Base-by-base conservation (phyloP, 1,140 invertebrate genomes). In the Trachymyrmex cornetzi region DNA sequence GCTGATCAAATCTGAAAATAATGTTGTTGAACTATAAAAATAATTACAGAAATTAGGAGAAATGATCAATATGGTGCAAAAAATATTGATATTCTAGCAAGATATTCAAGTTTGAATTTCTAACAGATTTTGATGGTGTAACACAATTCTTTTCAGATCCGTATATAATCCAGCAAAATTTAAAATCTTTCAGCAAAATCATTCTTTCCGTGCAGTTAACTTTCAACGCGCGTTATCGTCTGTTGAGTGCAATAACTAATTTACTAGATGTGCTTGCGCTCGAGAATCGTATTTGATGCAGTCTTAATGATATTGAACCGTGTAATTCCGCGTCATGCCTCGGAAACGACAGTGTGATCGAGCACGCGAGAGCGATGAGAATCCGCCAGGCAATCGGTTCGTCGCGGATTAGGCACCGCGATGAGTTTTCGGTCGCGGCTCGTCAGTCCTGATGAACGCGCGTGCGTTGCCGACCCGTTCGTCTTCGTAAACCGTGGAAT, bases 221-320 rank as follows among this genome's bases (percentile, higher is more conserved):
- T 71, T 19, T 53, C 12, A n/a, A 30, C 48, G 48, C 48, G 48
- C 11, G n/a, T 44, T 38, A 69, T 22, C 55, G 7, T 48, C 48
- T 24, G 53, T 55, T 53, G 30, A 27, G 16, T 59, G 57, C 81
- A 86, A 89, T 79, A 84, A 74, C 85, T 38, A 72, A 79, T 91
- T 82, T 66, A 44, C 57, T 86, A 89, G 59, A 77, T 63, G 16
- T 11, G 19, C 67, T 57, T 27, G 11, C 24, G 22, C n/a, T 27
- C 34, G 50, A 2, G 38, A 77, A 80, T 86, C 38, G 50, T 89
- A 86, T 86, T 81, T 19, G 50, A 38, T 57, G 34, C 24, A 79
- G 82, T 89, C 77, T 77, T 79, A 80, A 90, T 85, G 90, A 88
- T 88, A 88, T 74, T 75, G 67, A 19, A 19, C 77, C 27, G 66